Base-by-base conservation (phyloP, 64 coral and sea anemone genomes). In the Pocillopora verrucosa region DNA sequence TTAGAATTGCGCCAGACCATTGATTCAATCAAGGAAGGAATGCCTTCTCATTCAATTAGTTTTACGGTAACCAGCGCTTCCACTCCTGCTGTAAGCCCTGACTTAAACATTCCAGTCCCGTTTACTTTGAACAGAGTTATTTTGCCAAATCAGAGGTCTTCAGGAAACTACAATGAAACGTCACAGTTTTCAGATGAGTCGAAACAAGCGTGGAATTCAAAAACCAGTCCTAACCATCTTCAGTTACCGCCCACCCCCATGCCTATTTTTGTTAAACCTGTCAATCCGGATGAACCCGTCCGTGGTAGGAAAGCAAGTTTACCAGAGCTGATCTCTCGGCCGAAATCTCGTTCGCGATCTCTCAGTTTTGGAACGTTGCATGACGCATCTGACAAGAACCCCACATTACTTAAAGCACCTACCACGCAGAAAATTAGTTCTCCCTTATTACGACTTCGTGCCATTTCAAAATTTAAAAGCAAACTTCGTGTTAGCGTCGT, bases 381-480 rank as follows among this genome's bases (percentile, higher is more conserved):
- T 19, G 58, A 41, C 3, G 72, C 57, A 38, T 35, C 88, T 17
- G 63, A 83, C 51, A 83, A 13, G 11, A 36, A 69, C 34, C 12
- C 3, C 3, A 77, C 79, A 0, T 60, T 38, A 11, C 36, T 81
- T 13, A 36, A 91, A 67, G 16, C 74, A 60, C 59, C 82, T 14
- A 3, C 76, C 16, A 61, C 70, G 59, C 60, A 82, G 5, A 80
- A 78, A 77, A 69, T n/a, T 16, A 30, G 58, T 34, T 80, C 84
- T 24, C 90, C 87, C 15, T n/a, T 85, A 30, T 60, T 92, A 15
- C 89, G 92, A 37, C 74, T 98, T 65, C 78, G 92, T 26, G 93
- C 89, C 13, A 58, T 98, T 13, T 89, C 96, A 17, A 89, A 87
- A 69, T 92, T 87, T 59, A 89, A 87, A 30, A 92, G 86, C 37